Conservation (phyloP, 1,140 invertebrate species). For the Oreohelix idahoensis region DNA sequence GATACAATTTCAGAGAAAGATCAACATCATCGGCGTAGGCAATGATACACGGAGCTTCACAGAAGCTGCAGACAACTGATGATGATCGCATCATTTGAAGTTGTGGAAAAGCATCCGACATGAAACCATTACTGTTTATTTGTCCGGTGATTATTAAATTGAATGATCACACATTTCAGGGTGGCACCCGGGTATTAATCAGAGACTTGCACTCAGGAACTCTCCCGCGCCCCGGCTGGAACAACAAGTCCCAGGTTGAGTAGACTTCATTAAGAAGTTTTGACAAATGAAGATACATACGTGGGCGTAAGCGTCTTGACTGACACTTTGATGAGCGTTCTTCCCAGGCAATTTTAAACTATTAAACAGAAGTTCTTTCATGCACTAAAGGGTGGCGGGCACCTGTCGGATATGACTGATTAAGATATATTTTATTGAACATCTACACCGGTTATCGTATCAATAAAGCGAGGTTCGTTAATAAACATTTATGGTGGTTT, state of each 20-base stretch:
- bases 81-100: conserved; percentile 6
- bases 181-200: not conserved
- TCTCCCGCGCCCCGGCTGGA: not conserved
- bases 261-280: not conserved
- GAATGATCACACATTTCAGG: conserved; percentile 7
- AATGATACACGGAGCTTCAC: not conserved
- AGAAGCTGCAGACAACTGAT: not conserved
- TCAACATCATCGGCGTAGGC: not conserved
- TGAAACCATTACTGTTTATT: not conserved
- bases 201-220: not conserved
- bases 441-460: too few relatives aligned
- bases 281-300: conserved; percentile 4
- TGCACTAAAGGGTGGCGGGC: too few relatives aligned
- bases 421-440: too few relatives aligned
- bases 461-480: too few relatives aligned
- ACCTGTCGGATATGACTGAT: too few relatives aligned
- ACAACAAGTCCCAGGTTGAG: not conserved
- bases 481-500: too few relatives aligned
- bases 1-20: conserved; percentile 13
- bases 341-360: not conserved
- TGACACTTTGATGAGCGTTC: conserved; percentile 3
- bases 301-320: not conserved
- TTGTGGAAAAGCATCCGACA: not conserved
- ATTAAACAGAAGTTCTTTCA: not conserved
- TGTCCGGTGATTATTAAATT: conserved; percentile 12